Percentiles rank a stretch among this genome's conserved stretches.
Evolutionary conservation across 2,797 vertebrate genomes (phyloP).

Genomic region (Periparus ater): DNA sequence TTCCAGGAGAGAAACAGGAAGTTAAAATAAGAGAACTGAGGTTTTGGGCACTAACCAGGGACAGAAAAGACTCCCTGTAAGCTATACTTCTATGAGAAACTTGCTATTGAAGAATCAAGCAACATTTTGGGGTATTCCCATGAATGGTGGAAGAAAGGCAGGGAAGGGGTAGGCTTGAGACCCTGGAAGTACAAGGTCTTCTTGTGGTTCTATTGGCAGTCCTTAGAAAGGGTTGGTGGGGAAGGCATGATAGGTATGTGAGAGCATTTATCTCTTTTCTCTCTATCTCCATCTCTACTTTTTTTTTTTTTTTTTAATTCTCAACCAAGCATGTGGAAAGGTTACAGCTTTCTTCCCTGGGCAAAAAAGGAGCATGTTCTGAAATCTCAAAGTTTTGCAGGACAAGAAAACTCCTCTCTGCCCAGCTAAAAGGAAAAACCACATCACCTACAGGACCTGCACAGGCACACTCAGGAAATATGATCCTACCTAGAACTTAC

Average conservation of each 20-base stretch:
- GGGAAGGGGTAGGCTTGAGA: background rate
- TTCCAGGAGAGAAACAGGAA: background rate
- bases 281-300: background rate
- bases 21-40: background rate
- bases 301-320: background rate
- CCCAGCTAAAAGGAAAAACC: background rate
- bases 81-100: background rate
- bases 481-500: background rate
- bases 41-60: background rate
- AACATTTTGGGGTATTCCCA: background rate
- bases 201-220: background rate
- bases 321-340: background rate
- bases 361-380: background rate
- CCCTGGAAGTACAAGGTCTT: background rate
- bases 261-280: background rate
- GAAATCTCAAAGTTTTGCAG: background rate
- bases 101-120: background rate
- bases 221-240: background rate
- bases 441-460: background rate
- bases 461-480: conserved; percentile 3
- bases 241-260: background rate
- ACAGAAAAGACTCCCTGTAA: background rate
- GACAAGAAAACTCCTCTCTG: background rate
- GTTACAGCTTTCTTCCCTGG: background rate
- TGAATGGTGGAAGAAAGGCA: background rate